Evolutionary conservation across 2,797 vertebrate genomes (phyloP).

Genomic region (Merluccius polli): DNA sequence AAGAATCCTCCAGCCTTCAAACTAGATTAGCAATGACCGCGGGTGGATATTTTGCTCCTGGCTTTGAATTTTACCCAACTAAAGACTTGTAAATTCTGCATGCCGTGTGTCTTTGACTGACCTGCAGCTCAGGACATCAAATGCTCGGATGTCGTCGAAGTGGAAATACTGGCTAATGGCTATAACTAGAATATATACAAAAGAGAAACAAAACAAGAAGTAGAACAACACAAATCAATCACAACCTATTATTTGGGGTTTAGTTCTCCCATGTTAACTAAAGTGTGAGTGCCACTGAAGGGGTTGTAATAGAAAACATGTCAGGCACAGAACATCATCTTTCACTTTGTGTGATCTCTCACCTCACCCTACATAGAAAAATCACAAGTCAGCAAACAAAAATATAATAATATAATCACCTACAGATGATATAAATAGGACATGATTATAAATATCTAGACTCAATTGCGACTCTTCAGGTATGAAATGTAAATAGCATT

Average conservation of each 20-base stretch:
- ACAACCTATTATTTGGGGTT: background rate
- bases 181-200: constrained; percentile 4
- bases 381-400: background rate
- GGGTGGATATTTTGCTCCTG: constrained; percentile 23
- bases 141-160: constrained; percentile 30
- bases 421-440: constrained; percentile 8
- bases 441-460: constrained; percentile 20
- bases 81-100: constrained; percentile 72
- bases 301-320: background rate
- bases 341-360: background rate
- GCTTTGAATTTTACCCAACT: constrained; percentile 37
- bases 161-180: constrained; percentile 39
- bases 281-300: background rate
- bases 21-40: constrained; percentile 9
- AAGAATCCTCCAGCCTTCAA: background rate
- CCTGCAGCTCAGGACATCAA: constrained; percentile 32
- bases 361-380: background rate
- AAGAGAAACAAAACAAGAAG: constrained; percentile 11
- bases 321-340: background rate
- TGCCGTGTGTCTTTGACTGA: constrained; percentile 57
- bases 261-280: background rate
- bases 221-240: constrained; percentile 22
- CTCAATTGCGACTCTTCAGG: constrained; percentile 32
- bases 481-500: constrained; percentile 67
- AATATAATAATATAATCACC: constrained; percentile 1